Percentiles rank a stretch among this genome's conserved stretches.
These are phyloP conservation scores for Solenodon paradoxus DNA, from an alignment of 2,113 vertebrate genomes.

Conservation along the genomic window DNA sequence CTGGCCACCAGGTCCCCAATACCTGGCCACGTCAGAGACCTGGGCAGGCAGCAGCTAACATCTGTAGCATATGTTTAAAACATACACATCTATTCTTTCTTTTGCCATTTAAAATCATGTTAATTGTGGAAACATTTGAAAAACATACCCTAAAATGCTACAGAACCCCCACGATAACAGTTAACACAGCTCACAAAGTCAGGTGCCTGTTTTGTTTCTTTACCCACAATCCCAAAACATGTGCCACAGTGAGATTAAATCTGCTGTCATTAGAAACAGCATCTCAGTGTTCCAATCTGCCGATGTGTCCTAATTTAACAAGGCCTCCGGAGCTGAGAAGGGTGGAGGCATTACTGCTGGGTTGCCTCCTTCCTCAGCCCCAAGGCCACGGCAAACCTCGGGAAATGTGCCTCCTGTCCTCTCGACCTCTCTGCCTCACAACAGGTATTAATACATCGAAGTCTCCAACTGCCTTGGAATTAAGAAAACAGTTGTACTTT, in stretches of 20 bases:
- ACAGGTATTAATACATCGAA: background rate
- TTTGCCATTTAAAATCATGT: background rate
- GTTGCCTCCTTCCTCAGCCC: background rate
- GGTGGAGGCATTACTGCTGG: background rate
- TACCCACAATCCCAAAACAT: background rate
- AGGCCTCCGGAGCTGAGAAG: background rate
- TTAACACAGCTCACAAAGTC: background rate
- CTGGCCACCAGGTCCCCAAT: background rate
- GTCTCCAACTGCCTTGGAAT: background rate
- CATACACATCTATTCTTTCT: too few species aligned
- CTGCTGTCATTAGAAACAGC: background rate
- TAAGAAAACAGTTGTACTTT: background rate
- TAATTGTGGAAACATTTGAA: background rate
- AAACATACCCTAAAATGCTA: background rate
- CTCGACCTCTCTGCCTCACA: background rate
- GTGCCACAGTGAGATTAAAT: background rate
- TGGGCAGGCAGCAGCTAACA: background rate
- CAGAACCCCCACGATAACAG: background rate
- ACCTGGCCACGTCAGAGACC: background rate
- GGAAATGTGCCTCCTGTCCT: background rate
- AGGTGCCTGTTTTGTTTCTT: background rate
- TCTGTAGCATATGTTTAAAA: background rate
- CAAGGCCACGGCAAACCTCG: background rate
- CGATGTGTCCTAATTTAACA: background rate
- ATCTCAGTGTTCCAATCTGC: background rate